Percentiles rank a stretch among this genome's conserved stretches.
These are phyloP conservation scores for Orthonyx spaldingii DNA, from an alignment of 2,113 vertebrate species.

Conservation along the genomic window DNA sequence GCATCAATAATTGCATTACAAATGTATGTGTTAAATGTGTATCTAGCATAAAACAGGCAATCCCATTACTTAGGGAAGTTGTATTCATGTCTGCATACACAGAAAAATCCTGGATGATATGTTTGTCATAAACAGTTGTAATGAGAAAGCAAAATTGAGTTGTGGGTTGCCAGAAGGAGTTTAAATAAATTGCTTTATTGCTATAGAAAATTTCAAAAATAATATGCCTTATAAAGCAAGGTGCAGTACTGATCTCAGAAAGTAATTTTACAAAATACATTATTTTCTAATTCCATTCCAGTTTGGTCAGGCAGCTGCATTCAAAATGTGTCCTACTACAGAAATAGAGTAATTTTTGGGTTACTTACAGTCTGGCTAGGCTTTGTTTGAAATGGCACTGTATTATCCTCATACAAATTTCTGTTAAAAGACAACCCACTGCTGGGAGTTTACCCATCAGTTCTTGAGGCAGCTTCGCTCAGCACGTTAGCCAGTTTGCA, in stretches of 20 bases:
- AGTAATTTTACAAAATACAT: too few relatives aligned
- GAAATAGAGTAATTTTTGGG: background rate
- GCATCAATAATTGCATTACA: slow-evolving; percentile 20
- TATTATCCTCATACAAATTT: background rate
- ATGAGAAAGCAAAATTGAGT: background rate
- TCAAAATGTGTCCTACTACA: background rate
- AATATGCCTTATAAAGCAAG: background rate
- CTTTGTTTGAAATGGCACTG: background rate
- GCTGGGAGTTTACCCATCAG: background rate
- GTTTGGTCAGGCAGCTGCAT: background rate
- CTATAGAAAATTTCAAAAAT: background rate
- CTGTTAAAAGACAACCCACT: background rate
- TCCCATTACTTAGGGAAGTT: background rate
- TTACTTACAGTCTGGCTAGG: background rate
- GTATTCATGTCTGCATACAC: background rate
- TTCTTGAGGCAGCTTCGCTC: background rate
- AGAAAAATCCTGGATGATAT: background rate
- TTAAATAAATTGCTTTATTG: slow-evolving; percentile 35
- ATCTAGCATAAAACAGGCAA: background rate
- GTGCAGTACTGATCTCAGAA: background rate
- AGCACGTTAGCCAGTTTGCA: background rate
- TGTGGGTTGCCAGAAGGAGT: background rate
- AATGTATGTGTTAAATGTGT: background rate
- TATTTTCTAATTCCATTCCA: background rate
- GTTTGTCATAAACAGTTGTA: background rate